Percentiles rank a stretch among this genome's conserved stretches.
Conservation (phyloP, 2,888 invertebrate species). For the Coelogynopora nodosa region DNA sequence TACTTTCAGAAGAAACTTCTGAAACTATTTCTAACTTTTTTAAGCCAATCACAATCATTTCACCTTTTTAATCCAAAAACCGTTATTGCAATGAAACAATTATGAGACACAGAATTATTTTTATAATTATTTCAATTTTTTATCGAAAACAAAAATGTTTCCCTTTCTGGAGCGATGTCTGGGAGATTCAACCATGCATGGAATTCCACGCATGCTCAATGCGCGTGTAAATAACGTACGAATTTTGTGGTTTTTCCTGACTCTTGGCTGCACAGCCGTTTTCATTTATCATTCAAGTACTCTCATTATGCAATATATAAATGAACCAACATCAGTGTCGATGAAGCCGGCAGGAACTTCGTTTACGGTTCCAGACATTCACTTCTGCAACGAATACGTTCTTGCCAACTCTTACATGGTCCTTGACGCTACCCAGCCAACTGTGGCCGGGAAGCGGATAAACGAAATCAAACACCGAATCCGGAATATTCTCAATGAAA, state of each 20-base stretch:
- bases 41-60: no score
- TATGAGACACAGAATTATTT: no score
- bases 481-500: neutral
- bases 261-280: neutral
- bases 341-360: neutral
- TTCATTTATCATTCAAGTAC: neutral
- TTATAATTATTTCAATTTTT: no score
- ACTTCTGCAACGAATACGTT: neutral
- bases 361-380: neutral
- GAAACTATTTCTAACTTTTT: no score
- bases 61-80: no score
- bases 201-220: neutral
- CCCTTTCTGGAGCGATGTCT: neutral
- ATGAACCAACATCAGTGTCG: neutral
- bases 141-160: neutral
- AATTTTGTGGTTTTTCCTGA: constrained; percentile 7
- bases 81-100: no score
- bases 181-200: neutral
- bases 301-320: neutral
- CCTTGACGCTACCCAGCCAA: neutral
- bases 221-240: neutral
- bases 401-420: neutral
- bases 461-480: neutral
- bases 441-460: neutral
- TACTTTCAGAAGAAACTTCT: no score